Percentiles rank a stretch among this genome's conserved stretches.
These are phyloP conservation scores for Erythrolamprus reginae DNA, from an alignment of 2,113 vertebrate species.

Conservation along the genomic window DNA sequence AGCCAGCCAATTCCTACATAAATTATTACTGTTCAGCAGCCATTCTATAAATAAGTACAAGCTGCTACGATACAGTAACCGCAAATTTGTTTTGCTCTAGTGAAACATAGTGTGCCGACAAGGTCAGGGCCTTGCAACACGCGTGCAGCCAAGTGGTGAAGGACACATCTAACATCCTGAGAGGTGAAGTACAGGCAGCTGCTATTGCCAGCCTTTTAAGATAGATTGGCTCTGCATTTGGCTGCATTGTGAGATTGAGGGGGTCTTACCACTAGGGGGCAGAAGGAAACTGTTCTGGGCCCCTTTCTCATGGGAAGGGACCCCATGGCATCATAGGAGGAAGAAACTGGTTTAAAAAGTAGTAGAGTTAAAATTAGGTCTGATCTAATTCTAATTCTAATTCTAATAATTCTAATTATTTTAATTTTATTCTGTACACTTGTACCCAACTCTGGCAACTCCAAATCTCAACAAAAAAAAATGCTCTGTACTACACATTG, in stretches of 20 bases:
- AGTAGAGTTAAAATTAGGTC: background rate
- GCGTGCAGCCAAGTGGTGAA: slow-evolving; percentile 45
- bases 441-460: no score
- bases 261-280: background rate
- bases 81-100: slow-evolving; percentile 54
- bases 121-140: slow-evolving; percentile 53
- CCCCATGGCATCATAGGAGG: background rate
- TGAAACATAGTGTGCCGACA: slow-evolving; percentile 64
- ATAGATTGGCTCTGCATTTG: slow-evolving; percentile 20
- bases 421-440: no score
- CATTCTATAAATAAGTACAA: slow-evolving; percentile 52
- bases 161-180: slow-evolving; percentile 25
- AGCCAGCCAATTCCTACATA: slow-evolving; percentile 41
- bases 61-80: slow-evolving; percentile 41
- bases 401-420: no score
- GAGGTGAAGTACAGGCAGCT: slow-evolving; percentile 20
- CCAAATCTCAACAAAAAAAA: no score
- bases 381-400: no score
- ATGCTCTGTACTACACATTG: no score
- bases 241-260: background rate
- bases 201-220: slow-evolving; percentile 20
- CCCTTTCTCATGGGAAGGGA: background rate
- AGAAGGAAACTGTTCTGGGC: background rate
- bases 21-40: slow-evolving; percentile 55
- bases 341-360: background rate